Evolutionary conservation across 2,113 vertebrate genomes (phyloP).

Genomic region (Phalacrocorax carbo): DNA sequence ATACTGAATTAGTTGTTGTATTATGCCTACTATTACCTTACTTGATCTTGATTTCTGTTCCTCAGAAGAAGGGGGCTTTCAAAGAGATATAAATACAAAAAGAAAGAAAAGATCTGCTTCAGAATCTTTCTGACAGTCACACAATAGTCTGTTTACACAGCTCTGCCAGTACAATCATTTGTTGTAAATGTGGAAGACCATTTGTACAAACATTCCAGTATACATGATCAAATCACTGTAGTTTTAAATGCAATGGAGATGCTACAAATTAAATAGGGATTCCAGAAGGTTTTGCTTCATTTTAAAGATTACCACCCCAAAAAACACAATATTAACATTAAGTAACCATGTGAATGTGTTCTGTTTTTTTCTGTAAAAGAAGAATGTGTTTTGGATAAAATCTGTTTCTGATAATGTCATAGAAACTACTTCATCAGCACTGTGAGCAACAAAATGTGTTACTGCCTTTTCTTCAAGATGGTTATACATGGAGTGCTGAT

Average conservation of each 20-base stretch:
- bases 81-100: not conserved
- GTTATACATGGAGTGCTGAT: not conserved
- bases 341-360: not conserved
- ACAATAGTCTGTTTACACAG: not conserved
- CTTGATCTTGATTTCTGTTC: not conserved
- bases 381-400: not conserved
- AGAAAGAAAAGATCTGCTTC: not conserved
- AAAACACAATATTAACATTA: not conserved
- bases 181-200: not conserved
- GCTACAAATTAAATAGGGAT: not conserved
- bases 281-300: not conserved
- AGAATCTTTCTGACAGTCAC: not conserved
- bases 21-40: not conserved
- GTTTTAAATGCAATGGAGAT: not conserved
- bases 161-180: not conserved
- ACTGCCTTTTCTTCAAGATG: not conserved
- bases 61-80: not conserved
- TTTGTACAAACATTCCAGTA: not conserved
- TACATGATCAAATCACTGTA: not conserved
- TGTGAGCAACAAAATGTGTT: not conserved
- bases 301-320: fast-evolving
- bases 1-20: not conserved
- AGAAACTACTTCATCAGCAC: not conserved
- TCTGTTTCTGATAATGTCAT: not conserved
- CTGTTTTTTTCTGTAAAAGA: not conserved